Evolutionary conservation across 1,140 invertebrate genomes (phyloP), one percentile per base, ranked within the genome.

Genomic region (Conopomorpha cramerella): DNA sequence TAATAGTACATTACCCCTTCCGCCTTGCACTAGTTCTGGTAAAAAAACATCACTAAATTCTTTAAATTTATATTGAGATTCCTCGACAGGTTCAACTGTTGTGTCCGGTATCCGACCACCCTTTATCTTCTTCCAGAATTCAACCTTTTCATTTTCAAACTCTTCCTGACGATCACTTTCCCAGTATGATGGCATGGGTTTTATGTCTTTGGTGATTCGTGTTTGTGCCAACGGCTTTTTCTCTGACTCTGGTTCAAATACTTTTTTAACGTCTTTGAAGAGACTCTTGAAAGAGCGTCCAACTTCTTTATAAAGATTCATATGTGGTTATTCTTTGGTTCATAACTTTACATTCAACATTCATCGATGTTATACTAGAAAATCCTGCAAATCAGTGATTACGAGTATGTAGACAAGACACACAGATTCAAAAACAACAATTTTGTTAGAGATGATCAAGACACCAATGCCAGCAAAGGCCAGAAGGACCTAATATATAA

Each of bases 331-430:
- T 17, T 46, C 23, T 46, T 40, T 39, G 40, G 37, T 39, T 55
- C 51, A 51, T 57, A 57, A 45, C 53, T 51, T 54, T 52, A 43
- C 55, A 54, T 59, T 55, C 49, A 55, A 65, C 58, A 49, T 30
- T 57, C 55, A 61, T 56, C 59, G n/a, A n/a, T n/a, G n/a, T n/a
- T 44, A 50, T 54, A 50, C 38, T 55, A 67, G 56, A 57, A 72
- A 67, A 55, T 63, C 71, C 71, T 76, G 71, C 41, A 70, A 76
- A 76, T 71, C 59, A 74, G 55, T 52, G 62, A 62, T 59, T 60
- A 64, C 62, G 55, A 60, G 57, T 38, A 70, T 76, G 66, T 72
- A 76, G 71, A 76, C 71, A 23, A 23, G 19, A 72, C 71, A 76
- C 71, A 76, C 67, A 76, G 66, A 76, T 59, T 61, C 52, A 64